Percentiles rank a stretch among this genome's conserved stretches.
phyloP scores from a whole-genome alignment of 1,140 invertebrate genomes.

The Phortica variegata region DNA sequence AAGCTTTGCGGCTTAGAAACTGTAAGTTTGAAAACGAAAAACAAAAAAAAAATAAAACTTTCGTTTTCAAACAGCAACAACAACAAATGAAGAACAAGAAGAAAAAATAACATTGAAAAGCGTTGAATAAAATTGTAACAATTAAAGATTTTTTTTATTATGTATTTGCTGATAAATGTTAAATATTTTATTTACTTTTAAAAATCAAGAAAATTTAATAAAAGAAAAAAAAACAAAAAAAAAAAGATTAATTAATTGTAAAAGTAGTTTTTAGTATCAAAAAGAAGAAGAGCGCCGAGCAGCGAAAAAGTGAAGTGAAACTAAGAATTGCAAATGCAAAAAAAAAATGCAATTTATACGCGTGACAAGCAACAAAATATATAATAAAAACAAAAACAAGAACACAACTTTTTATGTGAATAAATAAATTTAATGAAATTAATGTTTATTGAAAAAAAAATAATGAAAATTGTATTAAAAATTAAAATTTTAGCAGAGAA shows the following conservation, averaged over 20 bases:
- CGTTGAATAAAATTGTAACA: constrained; percentile 2
- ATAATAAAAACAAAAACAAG: constrained; percentile 5
- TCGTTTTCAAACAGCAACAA: constrained; percentile 5
- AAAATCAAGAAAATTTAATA: constrained; percentile 29
- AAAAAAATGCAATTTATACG: too few species aligned
- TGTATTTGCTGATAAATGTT: neutral
- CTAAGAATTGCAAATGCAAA: constrained; percentile 18
- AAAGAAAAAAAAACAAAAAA: constrained; percentile 19
- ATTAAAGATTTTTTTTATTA: too few species aligned
- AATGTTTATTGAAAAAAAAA: constrained; percentile 25
- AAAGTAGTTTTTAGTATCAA: too few species aligned
- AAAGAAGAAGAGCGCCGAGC: constrained; percentile 1
- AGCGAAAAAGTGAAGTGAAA: constrained; percentile 10
- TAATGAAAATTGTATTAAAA: neutral
- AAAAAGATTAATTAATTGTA: too few species aligned
- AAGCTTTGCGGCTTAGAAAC: constrained; percentile 14
- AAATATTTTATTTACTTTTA: constrained; percentile 38
- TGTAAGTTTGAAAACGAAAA: neutral
- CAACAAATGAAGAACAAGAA: constrained; percentile 18
- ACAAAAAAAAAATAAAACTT: constrained; percentile 18
- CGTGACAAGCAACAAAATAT: constrained; percentile 2
- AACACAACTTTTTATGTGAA: constrained; percentile 31
- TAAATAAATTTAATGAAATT: constrained; percentile 37
- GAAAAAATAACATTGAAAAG: constrained; percentile 7
- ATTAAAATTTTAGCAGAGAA: neutral